Base-by-base conservation (phyloP, 2,113 vertebrate species). In the Monopterus albus region DNA sequence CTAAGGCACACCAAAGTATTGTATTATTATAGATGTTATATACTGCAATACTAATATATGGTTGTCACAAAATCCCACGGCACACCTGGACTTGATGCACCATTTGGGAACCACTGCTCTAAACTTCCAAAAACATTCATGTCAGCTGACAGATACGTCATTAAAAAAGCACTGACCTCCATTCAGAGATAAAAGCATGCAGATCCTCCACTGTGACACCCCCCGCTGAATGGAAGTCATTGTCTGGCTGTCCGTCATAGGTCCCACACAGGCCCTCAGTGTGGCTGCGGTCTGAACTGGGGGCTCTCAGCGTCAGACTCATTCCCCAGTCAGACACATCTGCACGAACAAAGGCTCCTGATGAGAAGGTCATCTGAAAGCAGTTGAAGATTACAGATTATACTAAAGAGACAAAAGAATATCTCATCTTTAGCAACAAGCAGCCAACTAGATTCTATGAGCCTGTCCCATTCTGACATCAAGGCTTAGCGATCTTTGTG, bases 271-370 rank as follows among this genome's bases (percentile, higher is more conserved):
- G 93, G 36, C 97, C 96, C 70, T 94, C 1, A 1, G 95, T 97
- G 58, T 94, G 94, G 29, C 75, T 76, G 70, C 91, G 89, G 84
- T 98, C 95, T 1, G 92, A 87, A 68, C 94, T 72, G 18, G 95
- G 93, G 1, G 94, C 94, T 78, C 95, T 91, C 42, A 97, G 77
- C 0, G 95, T 97, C 79, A 97, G 76, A 88, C 96, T 98, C 94
- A 98, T 96, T 29, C 96, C 96, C 96, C 96, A 97, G 47, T 92
- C 86, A 2, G 94, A 94, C 45, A 98, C 92, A 69, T 98, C 95
- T 1, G 94, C 95, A 36, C 95, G 94, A 57, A 98, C 63, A 0
- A 97, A 97, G 7, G 94, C 92, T 83, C 96, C 97, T 0, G 95
- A 96, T 10, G 94, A 91, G 89, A 98, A 97, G 18, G 83, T 92